Evolutionary conservation across 2,797 vertebrate genomes (phyloP), one percentile per base, ranked within the genome.

Genomic region (Podarcis lilfordi): DNA sequence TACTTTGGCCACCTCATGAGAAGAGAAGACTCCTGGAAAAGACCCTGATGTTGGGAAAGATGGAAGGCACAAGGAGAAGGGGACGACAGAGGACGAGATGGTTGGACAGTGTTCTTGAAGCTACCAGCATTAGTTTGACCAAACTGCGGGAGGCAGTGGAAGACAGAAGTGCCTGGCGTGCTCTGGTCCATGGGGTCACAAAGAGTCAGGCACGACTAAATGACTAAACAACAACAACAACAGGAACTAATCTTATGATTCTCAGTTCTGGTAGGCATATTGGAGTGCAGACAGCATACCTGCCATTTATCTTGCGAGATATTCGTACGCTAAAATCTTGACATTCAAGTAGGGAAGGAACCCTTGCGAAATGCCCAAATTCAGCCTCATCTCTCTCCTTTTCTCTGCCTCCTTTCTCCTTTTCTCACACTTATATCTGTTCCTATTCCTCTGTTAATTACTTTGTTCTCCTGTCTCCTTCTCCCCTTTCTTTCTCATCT

Each of bases 401-500:
- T 37, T 8, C 15, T 11, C 11, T 32, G 32, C 32, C 32, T 32
- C 32, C 32, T 32, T 32, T 61, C 8, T 86, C 21, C 32, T 10
- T 23, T 37, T 8, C 15, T 11, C 11, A 64, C 25, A 35, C 75
- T 45, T 69, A 1, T 1, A 0, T 3, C 1, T 3, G 17, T 50
- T 87, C 13, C 13, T 59, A 45, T 68, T 83, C 50, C 7, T 69
- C 37, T 80, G 69, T 77, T 88, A 40, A 43, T 64, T 43, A 84
- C 0, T 10, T 23, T 4, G 37, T 66, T 75, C 1, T 25, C 1
- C 82, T 11, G 50, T 80, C 82, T 15, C 2, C 19, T 78, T 88
- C 50, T 79, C 74, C 87, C 85, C 35, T 88, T 61, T n/a, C 10
- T 2, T 13, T 69, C 71, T 80, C 35, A 88, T 35, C 3, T 88